Evolutionary conservation across 2,888 invertebrate genomes (phyloP).

Genomic region (Plebejus melissa): DNA sequence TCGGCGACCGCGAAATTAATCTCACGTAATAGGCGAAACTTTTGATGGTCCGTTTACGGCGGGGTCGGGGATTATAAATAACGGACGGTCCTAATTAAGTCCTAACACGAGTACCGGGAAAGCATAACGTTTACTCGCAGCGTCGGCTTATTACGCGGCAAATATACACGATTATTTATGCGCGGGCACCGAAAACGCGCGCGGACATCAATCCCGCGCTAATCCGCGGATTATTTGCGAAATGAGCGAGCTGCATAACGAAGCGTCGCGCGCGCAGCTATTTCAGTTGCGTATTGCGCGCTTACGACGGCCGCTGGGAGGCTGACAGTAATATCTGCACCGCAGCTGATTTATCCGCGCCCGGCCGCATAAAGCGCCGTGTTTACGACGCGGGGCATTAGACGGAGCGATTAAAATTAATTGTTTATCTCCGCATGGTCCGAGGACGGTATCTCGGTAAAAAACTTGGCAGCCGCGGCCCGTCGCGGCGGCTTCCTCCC

Average conservation of each 20-base stretch:
- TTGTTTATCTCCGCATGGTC: slow-evolving; percentile 31
- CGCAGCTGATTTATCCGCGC: slow-evolving; percentile 63
- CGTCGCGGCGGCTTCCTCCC: slow-evolving; percentile 38
- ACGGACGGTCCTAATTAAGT: slow-evolving; percentile 49
- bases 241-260: slow-evolving; percentile 63
- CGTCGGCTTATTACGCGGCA: slow-evolving; percentile 40
- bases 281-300: slow-evolving; percentile 52
- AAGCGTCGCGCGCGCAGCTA: slow-evolving; percentile 51
- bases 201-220: slow-evolving; percentile 60
- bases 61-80: slow-evolving; percentile 32
- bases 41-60: slow-evolving; percentile 37
- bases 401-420: slow-evolving; percentile 41
- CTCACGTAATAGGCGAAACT: slow-evolving; percentile 42
- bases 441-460: slow-evolving; percentile 31
- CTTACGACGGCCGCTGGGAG: slow-evolving; percentile 55
- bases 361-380: slow-evolving; percentile 51
- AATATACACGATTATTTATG: slow-evolving; percentile 60
- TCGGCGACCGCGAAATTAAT: slow-evolving; percentile 18
- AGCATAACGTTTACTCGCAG: slow-evolving; percentile 51
- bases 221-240: slow-evolving; percentile 63
- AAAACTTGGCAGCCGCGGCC: slow-evolving; percentile 42
- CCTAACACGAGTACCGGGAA: slow-evolving; percentile 48
- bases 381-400: slow-evolving; percentile 57
- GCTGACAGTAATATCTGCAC: slow-evolving; percentile 65
- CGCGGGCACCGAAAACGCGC: slow-evolving; percentile 53